These are phyloP conservation scores for Heliconius hortense DNA, from an alignment of 2,888 invertebrate genomes.

Conservation along the genomic window DNA sequence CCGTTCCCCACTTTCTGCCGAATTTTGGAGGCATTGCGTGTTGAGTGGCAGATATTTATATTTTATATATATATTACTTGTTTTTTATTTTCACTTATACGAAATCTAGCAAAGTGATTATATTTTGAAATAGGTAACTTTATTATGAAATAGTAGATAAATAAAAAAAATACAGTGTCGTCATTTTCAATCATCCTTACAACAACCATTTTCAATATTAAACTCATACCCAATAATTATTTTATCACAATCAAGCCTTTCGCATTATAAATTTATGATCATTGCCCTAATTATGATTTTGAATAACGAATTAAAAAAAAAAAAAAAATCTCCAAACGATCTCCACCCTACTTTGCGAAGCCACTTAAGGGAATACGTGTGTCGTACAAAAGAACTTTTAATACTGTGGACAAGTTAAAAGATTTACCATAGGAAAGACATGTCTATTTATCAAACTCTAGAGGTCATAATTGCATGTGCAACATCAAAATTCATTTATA, in stretches of 20 bases:
- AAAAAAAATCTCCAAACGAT: slow-evolving; percentile 6
- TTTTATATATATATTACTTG: not conserved
- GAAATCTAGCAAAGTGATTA: not conserved
- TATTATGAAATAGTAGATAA: no score
- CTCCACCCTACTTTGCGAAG: slow-evolving; percentile 34
- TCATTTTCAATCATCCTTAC: not conserved
- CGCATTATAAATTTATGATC: not conserved
- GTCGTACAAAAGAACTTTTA: slow-evolving; percentile 43
- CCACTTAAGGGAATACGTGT: slow-evolving; percentile 41
- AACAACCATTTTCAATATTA: not conserved
- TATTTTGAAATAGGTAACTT: no score
- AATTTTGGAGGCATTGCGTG: no score
- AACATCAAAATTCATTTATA: slow-evolving; percentile 27
- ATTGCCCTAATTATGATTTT: slow-evolving; percentile 5
- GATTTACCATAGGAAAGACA: slow-evolving; percentile 24
- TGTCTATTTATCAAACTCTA: slow-evolving; percentile 10
- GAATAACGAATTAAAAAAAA: slow-evolving; percentile 3
- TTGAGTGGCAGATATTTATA: no score
- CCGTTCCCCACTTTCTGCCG: no score
- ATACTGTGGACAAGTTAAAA: slow-evolving; percentile 35
- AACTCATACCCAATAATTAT: not conserved
- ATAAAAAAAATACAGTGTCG: no score
- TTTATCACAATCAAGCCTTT: not conserved
- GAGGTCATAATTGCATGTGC: slow-evolving; percentile 18
- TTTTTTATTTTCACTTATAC: not conserved